Evolutionary conservation across 2,888 invertebrate species (phyloP).

Genomic region (Andrena marginata): DNA sequence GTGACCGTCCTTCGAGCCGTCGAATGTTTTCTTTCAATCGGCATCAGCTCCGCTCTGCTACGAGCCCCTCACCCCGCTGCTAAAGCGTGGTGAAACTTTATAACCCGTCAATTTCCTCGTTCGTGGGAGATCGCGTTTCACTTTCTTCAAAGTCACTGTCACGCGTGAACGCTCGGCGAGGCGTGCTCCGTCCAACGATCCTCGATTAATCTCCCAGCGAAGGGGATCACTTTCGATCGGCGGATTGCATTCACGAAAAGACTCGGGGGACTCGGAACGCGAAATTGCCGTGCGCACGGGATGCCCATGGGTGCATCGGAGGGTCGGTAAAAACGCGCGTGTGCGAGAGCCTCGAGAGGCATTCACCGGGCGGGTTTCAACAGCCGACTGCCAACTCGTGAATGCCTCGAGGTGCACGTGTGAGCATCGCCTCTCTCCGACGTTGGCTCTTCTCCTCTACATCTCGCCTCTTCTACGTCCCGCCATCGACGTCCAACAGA

Average conservation of each 20-base stretch:
- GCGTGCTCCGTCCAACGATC: not conserved
- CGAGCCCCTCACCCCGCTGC: not conserved
- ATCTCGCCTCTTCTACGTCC: conserved; percentile 37
- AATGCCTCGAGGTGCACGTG: conserved; percentile 78
- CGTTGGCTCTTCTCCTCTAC: conserved; percentile 38
- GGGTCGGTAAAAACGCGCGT: conserved; percentile 61
- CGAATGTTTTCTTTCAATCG: not conserved
- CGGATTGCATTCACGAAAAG: not conserved
- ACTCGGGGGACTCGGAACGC: not conserved
- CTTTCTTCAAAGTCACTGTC: conserved; percentile 46
- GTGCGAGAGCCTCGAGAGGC: conserved; percentile 64
- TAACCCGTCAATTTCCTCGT: not conserved
- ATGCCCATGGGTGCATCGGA: conserved; percentile 35
- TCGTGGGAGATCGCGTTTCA: conserved; percentile 31
- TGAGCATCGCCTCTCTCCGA: conserved; percentile 67
- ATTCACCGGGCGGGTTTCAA: conserved; percentile 78
- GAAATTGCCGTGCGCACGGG: conserved; percentile 39
- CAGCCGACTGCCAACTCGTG: conserved; percentile 79
- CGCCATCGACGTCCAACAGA: conserved; percentile 28
- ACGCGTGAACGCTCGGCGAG: conserved; percentile 43
- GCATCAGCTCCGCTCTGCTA: not conserved
- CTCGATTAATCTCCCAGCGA: too few relatives aligned
- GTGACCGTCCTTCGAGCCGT: not conserved
- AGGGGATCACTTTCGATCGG: too few relatives aligned
- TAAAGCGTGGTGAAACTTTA: not conserved